Evolutionary conservation across 2,797 vertebrate genomes (phyloP), one percentile per base, ranked within the genome.

Genomic region (Pseudomugil gertrudae): DNA sequence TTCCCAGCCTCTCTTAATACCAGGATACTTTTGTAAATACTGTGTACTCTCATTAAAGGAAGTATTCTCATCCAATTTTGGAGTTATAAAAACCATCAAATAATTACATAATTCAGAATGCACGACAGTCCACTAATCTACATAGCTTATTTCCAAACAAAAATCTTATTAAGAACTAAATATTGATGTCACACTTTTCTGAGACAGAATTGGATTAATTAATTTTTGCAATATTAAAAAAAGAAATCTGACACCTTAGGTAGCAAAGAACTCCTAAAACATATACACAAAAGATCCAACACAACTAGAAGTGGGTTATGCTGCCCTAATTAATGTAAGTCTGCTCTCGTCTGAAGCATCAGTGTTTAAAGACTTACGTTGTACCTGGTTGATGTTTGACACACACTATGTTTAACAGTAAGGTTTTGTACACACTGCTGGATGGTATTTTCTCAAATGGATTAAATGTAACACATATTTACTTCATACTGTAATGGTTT

Each of bases 1-100:
- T 13, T 38, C 50, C 45, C 53, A 32, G 9, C 10, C 5, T 57
- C 9, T 69, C 43, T 33, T 54, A 6, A 63, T 51, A 54, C 21
- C 9, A 30, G 15, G 35, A 57, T 10, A 52, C 17, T 21, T 5
- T 9, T 74, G 48, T 53, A 50, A 60, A 72, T 57, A 0, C 14
- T 19, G 15, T 63, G 40, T 38, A 71, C 35, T 52, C 15, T 26
- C 61, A 35, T 79, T 63, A 58, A 51, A 38, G 52, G 51, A 69
- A 52, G 33, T 17, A 4, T 66, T 15, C 1, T 57, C 21, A 66
- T 38, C 11, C 26, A 27, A 9, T 50, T 65, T 17, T 50, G 23
- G 14, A 59, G 24, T n/a, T 17, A 15, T 17, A 14, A 38, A 38
- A 38, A 38, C 15, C 19, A 26, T 17, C 32, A 15, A 2, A 7